phyloP scores from a whole-genome alignment of 2,797 vertebrate genomes.

The Lepilemur septentrionalis region DNA sequence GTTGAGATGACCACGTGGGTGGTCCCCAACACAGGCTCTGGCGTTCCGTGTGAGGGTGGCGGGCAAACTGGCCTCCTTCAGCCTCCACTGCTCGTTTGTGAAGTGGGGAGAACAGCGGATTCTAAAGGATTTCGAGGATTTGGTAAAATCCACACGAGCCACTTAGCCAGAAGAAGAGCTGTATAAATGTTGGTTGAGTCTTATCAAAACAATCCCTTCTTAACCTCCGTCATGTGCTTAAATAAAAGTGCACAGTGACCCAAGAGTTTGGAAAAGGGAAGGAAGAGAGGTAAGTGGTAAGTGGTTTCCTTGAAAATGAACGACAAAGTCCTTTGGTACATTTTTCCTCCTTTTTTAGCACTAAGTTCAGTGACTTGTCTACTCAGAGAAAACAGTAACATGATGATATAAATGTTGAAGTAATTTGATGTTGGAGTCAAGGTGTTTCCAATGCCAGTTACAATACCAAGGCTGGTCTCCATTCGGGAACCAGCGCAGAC shows the following conservation, averaged over 20 bases:
- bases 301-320: not conserved
- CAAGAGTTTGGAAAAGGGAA: not conserved
- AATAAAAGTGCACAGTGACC: not conserved
- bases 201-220: not conserved
- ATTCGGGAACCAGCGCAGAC: not conserved
- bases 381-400: not conserved
- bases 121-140: accelerated
- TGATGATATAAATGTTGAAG: not conserved
- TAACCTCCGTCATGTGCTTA: not conserved
- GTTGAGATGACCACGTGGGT: accelerated
- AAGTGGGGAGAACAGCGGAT: not conserved
- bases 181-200: not conserved
- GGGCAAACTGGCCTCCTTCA: not conserved
- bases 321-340: too few relatives aligned
- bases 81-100: not conserved
- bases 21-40: not conserved
- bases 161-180: not conserved
- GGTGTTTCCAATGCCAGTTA: not conserved
- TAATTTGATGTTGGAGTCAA: not conserved
- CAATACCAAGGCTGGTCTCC: not conserved
- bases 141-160: accelerated
- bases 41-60: accelerated
- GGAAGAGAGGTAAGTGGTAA: not conserved
- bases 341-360: not conserved
- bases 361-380: not conserved